A percentile compares a stretch with the other conserved stretches of the same genome.
These are phyloP conservation scores for Tachina fera DNA, from an alignment of 2,888 invertebrate species.

Conservation along the genomic window DNA sequence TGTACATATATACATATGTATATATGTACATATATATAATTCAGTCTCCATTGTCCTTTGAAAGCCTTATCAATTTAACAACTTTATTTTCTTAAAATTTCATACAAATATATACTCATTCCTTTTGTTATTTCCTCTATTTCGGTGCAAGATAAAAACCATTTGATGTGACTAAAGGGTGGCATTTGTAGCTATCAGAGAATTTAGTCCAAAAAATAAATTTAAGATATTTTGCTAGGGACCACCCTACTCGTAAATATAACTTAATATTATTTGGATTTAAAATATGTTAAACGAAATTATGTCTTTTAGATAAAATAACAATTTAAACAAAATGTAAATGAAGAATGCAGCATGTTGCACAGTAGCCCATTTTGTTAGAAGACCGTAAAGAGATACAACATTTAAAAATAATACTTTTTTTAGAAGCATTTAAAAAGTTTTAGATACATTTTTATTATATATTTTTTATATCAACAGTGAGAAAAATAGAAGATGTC, in stretches of 20 bases:
- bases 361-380: too few relatives aligned
- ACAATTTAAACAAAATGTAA: too few relatives aligned
- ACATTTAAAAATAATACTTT: too few relatives aligned
- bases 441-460: too few relatives aligned
- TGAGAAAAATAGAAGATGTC: too few relatives aligned
- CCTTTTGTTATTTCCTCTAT: not conserved
- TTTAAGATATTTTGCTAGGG: conserved; percentile 41
- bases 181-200: conserved; percentile 41
- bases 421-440: too few relatives aligned
- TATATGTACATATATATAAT: not conserved
- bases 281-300: not conserved
- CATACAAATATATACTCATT: conserved; percentile 6
- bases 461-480: too few relatives aligned
- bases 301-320: too few relatives aligned
- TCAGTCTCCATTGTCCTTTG: not conserved
- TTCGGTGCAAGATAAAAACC: not conserved
- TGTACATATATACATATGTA: not conserved
- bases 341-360: too few relatives aligned
- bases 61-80: conserved; percentile 61
- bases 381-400: too few relatives aligned
- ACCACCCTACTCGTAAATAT: conserved; percentile 46
- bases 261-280: not conserved
- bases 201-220: not conserved
- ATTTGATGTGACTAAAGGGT: conserved; percentile 42
- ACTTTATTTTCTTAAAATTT: conserved; percentile 59